phyloP scores from a whole-genome alignment of 2,797 vertebrate species.

The Nyctibius grandis region DNA sequence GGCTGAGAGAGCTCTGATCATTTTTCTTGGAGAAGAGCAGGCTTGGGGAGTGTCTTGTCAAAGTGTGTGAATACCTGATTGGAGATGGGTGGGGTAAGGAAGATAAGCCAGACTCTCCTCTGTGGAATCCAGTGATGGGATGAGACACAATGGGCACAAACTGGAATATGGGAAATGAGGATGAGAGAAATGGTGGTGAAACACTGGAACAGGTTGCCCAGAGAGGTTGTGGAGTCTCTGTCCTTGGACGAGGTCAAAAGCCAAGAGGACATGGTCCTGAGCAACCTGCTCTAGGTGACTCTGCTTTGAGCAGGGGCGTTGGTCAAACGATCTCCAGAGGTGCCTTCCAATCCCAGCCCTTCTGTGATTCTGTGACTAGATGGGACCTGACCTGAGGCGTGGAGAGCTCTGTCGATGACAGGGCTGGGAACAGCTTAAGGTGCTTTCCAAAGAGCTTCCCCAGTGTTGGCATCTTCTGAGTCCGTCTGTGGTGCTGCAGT shows the following conservation, averaged over 20 bases:
- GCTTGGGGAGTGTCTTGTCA: background rate
- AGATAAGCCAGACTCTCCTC: background rate
- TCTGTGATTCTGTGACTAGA: background rate
- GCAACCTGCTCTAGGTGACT: background rate
- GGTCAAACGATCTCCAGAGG: background rate
- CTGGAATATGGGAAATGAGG: background rate
- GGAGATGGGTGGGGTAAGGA: background rate
- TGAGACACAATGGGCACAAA: background rate
- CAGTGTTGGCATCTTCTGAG: background rate
- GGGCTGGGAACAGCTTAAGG: background rate
- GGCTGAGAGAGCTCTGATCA: background rate
- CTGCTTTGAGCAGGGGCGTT: background rate
- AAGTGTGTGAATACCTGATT: background rate
- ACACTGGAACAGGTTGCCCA: background rate
- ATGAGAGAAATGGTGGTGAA: background rate
- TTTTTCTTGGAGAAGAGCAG: background rate
- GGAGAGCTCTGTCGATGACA: background rate
- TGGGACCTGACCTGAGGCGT: background rate
- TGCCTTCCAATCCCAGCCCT: background rate
- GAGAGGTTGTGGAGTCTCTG: background rate
- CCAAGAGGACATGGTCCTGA: background rate
- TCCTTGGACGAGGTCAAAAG: background rate
- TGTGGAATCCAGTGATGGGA: background rate
- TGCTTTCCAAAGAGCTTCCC: background rate
- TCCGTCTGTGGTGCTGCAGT: background rate